Percentiles rank a stretch among this genome's conserved stretches.
phyloP scores from a whole-genome alignment of 53 echinoderm and acorn worm genomes.

The Henricia sp. region DNA sequence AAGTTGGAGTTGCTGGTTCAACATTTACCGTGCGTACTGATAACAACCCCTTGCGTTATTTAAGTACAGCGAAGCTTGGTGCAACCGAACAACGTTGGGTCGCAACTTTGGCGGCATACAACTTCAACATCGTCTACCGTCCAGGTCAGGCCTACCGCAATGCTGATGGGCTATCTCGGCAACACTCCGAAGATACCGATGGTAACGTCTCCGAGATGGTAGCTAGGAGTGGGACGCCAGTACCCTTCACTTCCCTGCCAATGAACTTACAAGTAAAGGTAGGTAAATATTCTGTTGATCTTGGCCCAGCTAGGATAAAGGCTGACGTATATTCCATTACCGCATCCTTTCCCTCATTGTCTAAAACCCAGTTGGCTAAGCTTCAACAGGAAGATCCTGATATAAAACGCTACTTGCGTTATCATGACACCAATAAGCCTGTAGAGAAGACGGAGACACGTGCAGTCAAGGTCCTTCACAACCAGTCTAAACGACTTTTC shows the following conservation, averaged over 20 bases:
- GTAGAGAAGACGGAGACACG: neutral
- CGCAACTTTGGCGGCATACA: neutral
- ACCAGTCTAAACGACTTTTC: neutral
- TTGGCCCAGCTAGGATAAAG: neutral
- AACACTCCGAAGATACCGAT: neutral
- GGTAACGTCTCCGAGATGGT: neutral
- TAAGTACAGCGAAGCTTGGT: conserved; percentile 41
- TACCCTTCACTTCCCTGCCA: neutral
- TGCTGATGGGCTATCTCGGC: conserved; percentile 18
- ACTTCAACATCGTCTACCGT: conserved; percentile 3
- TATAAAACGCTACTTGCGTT: neutral
- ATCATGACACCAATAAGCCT: too few relatives aligned
- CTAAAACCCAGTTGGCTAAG: neutral
- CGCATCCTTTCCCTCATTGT: neutral
- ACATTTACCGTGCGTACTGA: conserved; percentile 40
- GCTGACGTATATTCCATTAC: neutral
- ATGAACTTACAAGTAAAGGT: neutral
- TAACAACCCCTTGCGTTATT: conserved; percentile 53
- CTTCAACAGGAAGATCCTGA: neutral
- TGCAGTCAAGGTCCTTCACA: neutral
- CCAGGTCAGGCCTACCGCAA: neutral
- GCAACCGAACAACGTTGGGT: conserved; percentile 11
- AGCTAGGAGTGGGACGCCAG: neutral
- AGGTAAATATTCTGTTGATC: neutral
- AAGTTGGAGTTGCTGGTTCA: conserved; percentile 58